Base-by-base conservation (phyloP, 2,113 vertebrate species). In the Parus major region DNA sequence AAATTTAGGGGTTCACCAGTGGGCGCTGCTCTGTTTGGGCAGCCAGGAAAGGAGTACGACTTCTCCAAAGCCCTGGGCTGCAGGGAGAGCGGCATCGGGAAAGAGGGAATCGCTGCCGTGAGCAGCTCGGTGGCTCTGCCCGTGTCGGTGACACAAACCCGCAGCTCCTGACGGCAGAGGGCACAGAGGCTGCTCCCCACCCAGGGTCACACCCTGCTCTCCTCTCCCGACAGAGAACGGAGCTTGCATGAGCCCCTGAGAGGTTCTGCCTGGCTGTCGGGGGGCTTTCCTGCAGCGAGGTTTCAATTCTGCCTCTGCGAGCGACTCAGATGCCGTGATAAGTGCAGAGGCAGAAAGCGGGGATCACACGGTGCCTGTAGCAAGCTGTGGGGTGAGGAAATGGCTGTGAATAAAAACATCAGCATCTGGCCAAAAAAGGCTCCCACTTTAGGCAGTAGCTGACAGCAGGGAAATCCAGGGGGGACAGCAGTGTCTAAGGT, bases 171-270 rank as follows among this genome's bases (percentile, higher is more conserved):
- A 24, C 1, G 16, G 82, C 15, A 42, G 59, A 82, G 52, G 35
- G 63, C 59, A 71, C 36, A 39, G 36, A 39, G 36, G 36, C 36
- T 39, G 36, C 36, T 39, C 36, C 36, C 36, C 36, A 39, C 36
- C 36, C 9, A 39, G 36, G 36, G 36, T 39, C 36, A 39, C 36
- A 39, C 36, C 36, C 36, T 39, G 36, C 36, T 39, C 36, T 39
- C 36, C 36, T 39, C 36, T 39, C 36, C 31, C 7, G 31, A 7
- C 33, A 17, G 21, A 85, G 49, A 22, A 46, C 10, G 39, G 15
- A 15, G 27, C 56, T 31, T 22, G 7, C n/a, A 4, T 2, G 31
- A 65, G 7, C 9, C 42, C 15, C 0, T 13, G 19, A 0, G 5
- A 29, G 52, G 14, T 9, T 83, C 46, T 11, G 15, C 29, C 57